Evolutionary conservation across 1,140 invertebrate species (phyloP).

Genomic region (Plutomurus gul): DNA sequence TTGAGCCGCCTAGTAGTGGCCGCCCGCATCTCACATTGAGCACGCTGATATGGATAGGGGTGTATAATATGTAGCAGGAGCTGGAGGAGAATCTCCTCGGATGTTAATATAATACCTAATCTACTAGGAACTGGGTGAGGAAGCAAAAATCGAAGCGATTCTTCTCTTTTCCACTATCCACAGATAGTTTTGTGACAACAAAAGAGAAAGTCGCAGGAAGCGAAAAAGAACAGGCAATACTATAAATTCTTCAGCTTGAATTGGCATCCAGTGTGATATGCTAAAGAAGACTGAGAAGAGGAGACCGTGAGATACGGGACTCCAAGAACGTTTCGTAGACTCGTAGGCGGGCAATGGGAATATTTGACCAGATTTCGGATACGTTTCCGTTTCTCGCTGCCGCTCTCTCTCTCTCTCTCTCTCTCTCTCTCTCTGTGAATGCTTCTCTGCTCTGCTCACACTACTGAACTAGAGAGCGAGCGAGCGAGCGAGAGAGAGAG

Average conservation of each 20-base stretch:
- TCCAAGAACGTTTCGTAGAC: not conserved
- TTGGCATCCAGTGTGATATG: conserved; percentile 26
- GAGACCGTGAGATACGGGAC: not conserved
- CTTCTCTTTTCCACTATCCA: not conserved
- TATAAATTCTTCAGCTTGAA: conserved; percentile 25
- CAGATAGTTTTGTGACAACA: not conserved
- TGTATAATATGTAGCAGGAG: no score
- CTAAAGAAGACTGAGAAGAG: conserved; percentile 13
- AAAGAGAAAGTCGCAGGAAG: not conserved
- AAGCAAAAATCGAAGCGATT: not conserved
- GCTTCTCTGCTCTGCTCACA: not conserved
- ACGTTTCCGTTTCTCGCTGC: not conserved
- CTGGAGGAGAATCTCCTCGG: no score
- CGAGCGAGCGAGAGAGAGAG: not conserved
- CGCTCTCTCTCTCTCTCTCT: not conserved
- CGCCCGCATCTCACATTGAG: no score
- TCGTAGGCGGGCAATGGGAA: not conserved
- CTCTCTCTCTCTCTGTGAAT: not conserved
- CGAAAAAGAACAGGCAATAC: conserved; percentile 6
- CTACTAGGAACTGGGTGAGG: no score
- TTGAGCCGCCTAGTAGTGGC: no score
- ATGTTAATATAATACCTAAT: no score
- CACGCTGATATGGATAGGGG: no score
- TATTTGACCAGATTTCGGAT: conserved; percentile 26
- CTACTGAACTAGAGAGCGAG: not conserved